Evolutionary conservation across 1,140 invertebrate species (phyloP).

Genomic region (Ladona fulva): DNA sequence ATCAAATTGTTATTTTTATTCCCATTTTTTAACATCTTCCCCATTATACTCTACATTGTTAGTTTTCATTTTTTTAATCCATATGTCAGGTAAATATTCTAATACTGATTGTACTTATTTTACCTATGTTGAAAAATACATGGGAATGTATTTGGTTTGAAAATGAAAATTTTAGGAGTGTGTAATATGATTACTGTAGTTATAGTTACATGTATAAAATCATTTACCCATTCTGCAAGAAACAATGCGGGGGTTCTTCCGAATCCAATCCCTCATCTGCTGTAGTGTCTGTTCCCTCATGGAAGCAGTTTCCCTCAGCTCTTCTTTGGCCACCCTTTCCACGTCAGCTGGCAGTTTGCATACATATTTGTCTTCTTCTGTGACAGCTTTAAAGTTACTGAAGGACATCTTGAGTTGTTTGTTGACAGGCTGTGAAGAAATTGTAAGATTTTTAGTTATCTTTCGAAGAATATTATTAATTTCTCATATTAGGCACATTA

Average conservation of each 20-base stretch:
- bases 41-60: too few species aligned
- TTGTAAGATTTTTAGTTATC: too few species aligned
- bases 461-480: too few species aligned
- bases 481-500: too few species aligned
- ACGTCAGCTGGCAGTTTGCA: conserved; percentile 49
- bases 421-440: too few species aligned
- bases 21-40: too few species aligned
- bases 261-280: conserved; percentile 59
- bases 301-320: conserved; percentile 59
- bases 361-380: conserved; percentile 49
- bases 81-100: too few species aligned
- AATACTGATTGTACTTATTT: not conserved
- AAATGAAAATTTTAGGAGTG: too few species aligned
- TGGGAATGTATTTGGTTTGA: not conserved
- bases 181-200: not conserved
- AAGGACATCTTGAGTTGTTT: too few species aligned
- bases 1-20: too few species aligned
- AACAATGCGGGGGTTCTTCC: conserved; percentile 57
- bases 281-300: conserved; percentile 53
- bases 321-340: conserved; percentile 51
- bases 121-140: not conserved
- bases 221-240: conserved; percentile 56
- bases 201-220: not conserved
- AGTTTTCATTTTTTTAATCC: too few species aligned
- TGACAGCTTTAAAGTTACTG: conserved; percentile 21